Evolutionary conservation across 2,888 invertebrate species (phyloP), one percentile per base, ranked within the genome.

Genomic region (Hecatera dysodea): DNA sequence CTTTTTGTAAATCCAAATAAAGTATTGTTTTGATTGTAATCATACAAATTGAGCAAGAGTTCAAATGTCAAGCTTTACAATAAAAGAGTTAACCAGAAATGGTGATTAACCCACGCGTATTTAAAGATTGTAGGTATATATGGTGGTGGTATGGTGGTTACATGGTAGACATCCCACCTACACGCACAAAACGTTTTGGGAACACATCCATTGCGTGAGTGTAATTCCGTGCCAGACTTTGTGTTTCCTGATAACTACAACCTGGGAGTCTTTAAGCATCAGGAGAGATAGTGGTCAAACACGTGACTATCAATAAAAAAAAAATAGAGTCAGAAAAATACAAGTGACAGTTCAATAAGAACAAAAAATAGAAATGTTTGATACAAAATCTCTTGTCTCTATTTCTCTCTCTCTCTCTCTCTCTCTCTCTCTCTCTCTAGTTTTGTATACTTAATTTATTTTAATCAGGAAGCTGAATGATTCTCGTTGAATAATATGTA

Each of bases 401-500:
- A 52, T 56, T 66, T n/a, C n/a, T n/a, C n/a, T n/a, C n/a, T n/a
- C n/a, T n/a, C n/a, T n/a, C n/a, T n/a, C n/a, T n/a, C n/a, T n/a
- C n/a, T n/a, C n/a, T n/a, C n/a, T n/a, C n/a, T n/a, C n/a, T n/a
- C n/a, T n/a, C n/a, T n/a, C n/a, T n/a, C n/a, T n/a, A n/a, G n/a
- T n/a, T n/a, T n/a, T n/a, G n/a, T n/a, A n/a, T n/a, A n/a, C n/a
- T n/a, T n/a, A n/a, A n/a, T n/a, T n/a, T n/a, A n/a, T n/a, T n/a
- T n/a, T n/a, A n/a, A 65, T 70, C 55, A 57, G 29, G 48, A 61
- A 53, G 42, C n/a, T n/a, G n/a, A 71, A 65, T 46, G 46, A 57
- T 72, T 63, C 62, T 72, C 52, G 64, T 66, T 66, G 72, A 80
- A 75, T 68, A 68, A 8, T 29, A n/a, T n/a, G n/a, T n/a, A n/a